Conservation (phyloP, 2,797 vertebrate species). For the Rallus crepitans region DNA sequence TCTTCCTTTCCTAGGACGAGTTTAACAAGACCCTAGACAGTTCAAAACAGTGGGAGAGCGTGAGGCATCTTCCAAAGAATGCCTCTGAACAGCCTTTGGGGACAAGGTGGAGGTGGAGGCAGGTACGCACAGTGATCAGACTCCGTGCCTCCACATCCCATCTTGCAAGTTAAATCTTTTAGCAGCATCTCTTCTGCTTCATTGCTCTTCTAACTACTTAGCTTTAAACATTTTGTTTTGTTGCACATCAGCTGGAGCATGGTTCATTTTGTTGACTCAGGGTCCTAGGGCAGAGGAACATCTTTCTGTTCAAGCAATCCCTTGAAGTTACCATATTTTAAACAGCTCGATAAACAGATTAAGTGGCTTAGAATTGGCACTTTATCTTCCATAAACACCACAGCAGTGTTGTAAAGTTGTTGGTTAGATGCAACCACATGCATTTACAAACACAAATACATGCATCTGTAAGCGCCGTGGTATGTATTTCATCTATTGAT, state of each 20-base stretch:
- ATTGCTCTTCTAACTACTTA: not conserved
- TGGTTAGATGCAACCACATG: not conserved
- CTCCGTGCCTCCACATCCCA: not conserved
- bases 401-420: not conserved
- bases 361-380: slow-evolving; percentile 24
- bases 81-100: not conserved
- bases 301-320: not conserved
- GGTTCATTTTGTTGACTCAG: not conserved
- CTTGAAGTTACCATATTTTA: not conserved
- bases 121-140: not conserved
- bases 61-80: not conserved
- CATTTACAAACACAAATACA: not conserved
- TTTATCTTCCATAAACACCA: not conserved
- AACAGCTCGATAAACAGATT: slow-evolving; percentile 56
- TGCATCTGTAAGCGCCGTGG: not conserved
- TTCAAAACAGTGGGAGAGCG: not conserved
- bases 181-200: not conserved
- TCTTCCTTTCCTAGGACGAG: not conserved
- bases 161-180: not conserved
- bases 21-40: not conserved
- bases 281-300: not conserved
- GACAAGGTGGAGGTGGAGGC: not conserved
- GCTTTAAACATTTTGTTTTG: not conserved
- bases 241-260: not conserved
- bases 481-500: slow-evolving; percentile 12